Conservation (phyloP, 2,797 vertebrate species). For the Pelochelys cantorii region DNA sequence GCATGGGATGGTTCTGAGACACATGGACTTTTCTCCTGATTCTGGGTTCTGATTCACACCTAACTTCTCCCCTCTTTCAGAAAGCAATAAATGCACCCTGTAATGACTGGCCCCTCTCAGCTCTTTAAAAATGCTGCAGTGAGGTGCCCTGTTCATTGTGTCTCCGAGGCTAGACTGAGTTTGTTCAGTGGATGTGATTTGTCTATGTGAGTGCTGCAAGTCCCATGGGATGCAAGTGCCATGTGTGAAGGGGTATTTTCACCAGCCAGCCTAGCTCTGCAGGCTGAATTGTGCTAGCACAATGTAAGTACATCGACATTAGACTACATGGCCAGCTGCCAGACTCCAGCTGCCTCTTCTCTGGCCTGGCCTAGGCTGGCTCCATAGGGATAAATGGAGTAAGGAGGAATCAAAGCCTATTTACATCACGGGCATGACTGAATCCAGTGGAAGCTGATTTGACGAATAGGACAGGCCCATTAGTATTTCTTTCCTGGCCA, state of each 20-base stretch:
- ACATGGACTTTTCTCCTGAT: neutral
- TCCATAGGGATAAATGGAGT: neutral
- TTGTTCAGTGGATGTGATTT: no score
- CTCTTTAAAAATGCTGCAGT: neutral
- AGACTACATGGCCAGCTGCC: neutral
- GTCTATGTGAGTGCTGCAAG: no score
- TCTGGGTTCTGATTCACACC: neutral
- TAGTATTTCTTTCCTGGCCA: neutral
- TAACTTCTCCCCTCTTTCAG: neutral
- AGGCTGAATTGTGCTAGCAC: no score
- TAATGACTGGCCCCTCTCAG: accelerated
- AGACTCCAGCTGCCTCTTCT: neutral
- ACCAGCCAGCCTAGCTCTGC: no score
- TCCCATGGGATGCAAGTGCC: no score
- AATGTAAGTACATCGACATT: no score
- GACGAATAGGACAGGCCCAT: neutral
- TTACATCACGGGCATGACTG: neutral
- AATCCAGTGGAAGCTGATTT: neutral
- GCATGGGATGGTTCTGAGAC: neutral
- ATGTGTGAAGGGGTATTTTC: no score
- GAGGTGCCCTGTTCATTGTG: no score
- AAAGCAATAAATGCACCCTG: accelerated
- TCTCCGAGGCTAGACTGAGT: no score
- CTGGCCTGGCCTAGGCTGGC: neutral
- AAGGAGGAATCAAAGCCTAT: neutral